Evolutionary conservation across 2,888 invertebrate species (phyloP).

Genomic region (Ornithoptera alexandrae): DNA sequence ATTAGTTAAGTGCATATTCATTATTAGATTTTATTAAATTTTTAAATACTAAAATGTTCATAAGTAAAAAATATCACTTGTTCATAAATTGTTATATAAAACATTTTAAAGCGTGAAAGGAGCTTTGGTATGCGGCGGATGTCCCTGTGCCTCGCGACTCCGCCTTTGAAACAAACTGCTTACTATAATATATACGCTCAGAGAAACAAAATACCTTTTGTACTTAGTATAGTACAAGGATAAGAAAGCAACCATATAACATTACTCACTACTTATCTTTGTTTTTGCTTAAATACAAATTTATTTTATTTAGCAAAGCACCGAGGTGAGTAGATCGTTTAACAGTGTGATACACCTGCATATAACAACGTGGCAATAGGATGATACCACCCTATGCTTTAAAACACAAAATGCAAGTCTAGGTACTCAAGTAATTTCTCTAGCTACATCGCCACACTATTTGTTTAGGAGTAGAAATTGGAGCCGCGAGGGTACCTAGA

Average conservation of each 20-base stretch:
- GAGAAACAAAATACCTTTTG: conserved; percentile 25
- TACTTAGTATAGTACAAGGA: conserved; percentile 3
- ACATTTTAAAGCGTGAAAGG: conserved; percentile 53
- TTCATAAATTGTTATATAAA: conserved; percentile 33
- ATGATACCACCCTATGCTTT: too few species aligned
- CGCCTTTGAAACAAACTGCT: conserved; percentile 19
- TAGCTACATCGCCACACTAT: too few species aligned
- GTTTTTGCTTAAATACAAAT: neutral
- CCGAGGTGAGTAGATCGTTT: neutral
- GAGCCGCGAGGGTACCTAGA: too few species aligned
- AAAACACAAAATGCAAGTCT: too few species aligned
- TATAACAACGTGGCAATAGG: too few species aligned
- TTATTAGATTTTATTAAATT: neutral
- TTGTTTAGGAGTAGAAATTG: too few species aligned
- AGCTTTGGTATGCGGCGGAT: conserved; percentile 59
- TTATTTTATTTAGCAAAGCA: neutral
- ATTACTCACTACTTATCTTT: neutral
- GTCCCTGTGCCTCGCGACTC: conserved; percentile 41
- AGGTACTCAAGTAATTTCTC: too few species aligned
- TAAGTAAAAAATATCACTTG: conserved; percentile 23
- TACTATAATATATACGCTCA: conserved; percentile 16
- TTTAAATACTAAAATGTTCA: neutral
- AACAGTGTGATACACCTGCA: neutral
- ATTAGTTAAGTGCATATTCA: too few species aligned
- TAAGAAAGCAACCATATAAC: neutral